These are phyloP conservation scores for Apodemus sylvaticus DNA, from an alignment of 2,113 vertebrate species.

Conservation along the genomic window DNA sequence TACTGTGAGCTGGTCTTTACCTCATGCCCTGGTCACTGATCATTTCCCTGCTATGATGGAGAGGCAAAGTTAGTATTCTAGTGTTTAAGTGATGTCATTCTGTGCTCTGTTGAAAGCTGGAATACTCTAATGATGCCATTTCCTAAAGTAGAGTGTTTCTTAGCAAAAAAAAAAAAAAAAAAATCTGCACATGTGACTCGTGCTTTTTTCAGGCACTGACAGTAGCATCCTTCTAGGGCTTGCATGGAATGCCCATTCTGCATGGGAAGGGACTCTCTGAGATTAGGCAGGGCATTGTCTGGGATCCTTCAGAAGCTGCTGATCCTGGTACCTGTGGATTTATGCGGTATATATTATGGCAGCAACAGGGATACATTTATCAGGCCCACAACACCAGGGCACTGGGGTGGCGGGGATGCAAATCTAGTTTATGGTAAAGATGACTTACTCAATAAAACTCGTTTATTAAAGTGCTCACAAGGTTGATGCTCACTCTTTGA, in stretches of 20 bases:
- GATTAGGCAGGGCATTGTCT: not conserved
- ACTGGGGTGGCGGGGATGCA: not conserved
- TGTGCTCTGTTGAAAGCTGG: not conserved
- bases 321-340: not conserved
- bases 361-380: not conserved
- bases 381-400: not conserved
- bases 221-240: not conserved
- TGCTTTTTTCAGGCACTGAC: not conserved
- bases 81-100: not conserved
- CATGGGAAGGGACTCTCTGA: not conserved
- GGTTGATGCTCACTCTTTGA: not conserved
- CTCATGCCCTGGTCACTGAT: not conserved
- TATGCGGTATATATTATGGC: rapidly evolving
- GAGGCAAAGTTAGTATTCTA: not conserved
- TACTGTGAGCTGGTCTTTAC: not conserved
- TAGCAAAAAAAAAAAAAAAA: too few relatives aligned
- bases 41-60: not conserved
- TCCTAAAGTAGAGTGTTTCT: slow-evolving; percentile 10
- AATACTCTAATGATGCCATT: not conserved
- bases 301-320: not conserved
- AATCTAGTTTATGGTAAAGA: slow-evolving; percentile 6
- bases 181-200: not conserved
- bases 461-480: not conserved
- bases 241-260: not conserved
- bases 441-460: slow-evolving; percentile 44